Conservation (phyloP, 2,888 invertebrate species). For the Mythimna albipuncta region DNA sequence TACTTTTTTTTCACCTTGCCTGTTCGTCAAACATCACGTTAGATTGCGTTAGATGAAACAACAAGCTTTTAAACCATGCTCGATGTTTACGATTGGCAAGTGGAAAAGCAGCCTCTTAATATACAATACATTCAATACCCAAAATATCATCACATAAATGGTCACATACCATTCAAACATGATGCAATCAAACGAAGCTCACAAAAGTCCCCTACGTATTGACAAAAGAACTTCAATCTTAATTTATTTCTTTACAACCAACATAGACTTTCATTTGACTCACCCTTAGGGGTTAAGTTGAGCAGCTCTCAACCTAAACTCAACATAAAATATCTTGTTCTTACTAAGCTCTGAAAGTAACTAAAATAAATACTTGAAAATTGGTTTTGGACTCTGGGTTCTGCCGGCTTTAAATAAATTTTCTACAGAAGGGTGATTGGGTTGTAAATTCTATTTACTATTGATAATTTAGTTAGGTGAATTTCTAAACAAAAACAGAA, state of each 20-base stretch:
- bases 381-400: slow-evolving; percentile 28
- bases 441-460: slow-evolving; percentile 18
- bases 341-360: slow-evolving; percentile 25
- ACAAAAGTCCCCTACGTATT: slow-evolving; percentile 15
- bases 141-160: not conserved
- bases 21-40: too few relatives aligned
- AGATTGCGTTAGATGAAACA: too few relatives aligned
- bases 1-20: too few relatives aligned
- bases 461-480: slow-evolving; percentile 8
- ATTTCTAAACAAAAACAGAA: slow-evolving; percentile 33
- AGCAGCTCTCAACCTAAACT: slow-evolving; percentile 43
- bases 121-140: not conserved
- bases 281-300: slow-evolving; percentile 21
- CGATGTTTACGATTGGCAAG: too few relatives aligned
- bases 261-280: slow-evolving; percentile 21
- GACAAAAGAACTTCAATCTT: slow-evolving; percentile 30
- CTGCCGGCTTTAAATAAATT: slow-evolving; percentile 23
- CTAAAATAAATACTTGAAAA: slow-evolving; percentile 40
- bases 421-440: slow-evolving; percentile 7
- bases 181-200: not conserved
- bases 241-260: not conserved
- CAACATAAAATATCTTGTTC: slow-evolving; percentile 51
- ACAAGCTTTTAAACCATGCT: too few relatives aligned
- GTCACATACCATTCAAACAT: not conserved
- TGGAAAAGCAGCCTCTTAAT: too few relatives aligned